Percentiles rank a stretch among this genome's conserved stretches.
Conservation (phyloP, 2,113 vertebrate genomes). For the Tachysurus fulvidraco region DNA sequence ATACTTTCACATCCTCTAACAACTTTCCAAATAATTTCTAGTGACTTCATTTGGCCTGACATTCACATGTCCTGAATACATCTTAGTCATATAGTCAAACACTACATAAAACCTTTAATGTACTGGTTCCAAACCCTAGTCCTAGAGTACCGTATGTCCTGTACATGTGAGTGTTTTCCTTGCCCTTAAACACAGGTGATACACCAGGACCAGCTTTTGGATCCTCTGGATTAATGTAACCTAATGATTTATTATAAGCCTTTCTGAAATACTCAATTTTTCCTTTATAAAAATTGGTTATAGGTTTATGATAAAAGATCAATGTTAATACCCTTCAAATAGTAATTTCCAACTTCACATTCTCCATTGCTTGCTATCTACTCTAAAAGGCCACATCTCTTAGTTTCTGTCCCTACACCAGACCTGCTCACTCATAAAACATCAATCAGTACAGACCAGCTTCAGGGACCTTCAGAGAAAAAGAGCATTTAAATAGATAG, state of each 20-base stretch:
- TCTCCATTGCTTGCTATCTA: neutral
- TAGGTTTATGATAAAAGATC: neutral
- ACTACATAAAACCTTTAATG: neutral
- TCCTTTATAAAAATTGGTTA: neutral
- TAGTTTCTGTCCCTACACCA: neutral
- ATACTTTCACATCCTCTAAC: neutral
- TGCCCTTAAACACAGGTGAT: neutral
- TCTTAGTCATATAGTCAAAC: too few relatives aligned
- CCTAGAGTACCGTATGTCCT: neutral
- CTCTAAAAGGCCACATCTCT: neutral
- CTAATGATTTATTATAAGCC: neutral
- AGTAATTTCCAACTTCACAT: neutral
- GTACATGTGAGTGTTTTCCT: neutral
- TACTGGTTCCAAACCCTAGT: neutral
- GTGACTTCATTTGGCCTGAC: neutral
- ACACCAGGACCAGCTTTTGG: neutral
- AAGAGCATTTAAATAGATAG: slow-evolving; percentile 15
- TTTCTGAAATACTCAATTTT: neutral
- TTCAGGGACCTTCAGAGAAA: neutral
- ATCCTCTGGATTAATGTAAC: neutral
- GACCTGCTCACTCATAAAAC: neutral
- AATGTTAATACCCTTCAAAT: neutral
- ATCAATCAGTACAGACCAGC: neutral
- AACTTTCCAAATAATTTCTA: neutral
- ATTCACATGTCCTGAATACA: neutral